phyloP scores from a whole-genome alignment of 2,888 invertebrate genomes.

The Drosophila ustulata region DNA sequence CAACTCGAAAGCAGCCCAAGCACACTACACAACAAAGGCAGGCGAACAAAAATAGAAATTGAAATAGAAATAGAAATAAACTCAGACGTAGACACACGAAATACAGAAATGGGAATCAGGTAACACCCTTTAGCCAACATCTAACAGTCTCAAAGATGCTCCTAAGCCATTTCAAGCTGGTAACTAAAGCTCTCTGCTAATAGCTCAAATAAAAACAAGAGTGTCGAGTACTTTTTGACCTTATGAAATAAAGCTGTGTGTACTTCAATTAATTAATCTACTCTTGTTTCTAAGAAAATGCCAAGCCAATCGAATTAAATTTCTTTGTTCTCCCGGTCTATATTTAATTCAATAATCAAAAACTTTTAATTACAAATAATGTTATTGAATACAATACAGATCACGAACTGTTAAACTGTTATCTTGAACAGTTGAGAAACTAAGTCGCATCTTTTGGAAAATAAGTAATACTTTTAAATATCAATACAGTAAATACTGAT shows the following conservation, averaged over 20 bases:
- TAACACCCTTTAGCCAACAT: slow-evolving; percentile 4
- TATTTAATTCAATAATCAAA: background rate
- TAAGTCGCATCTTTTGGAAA: too few relatives aligned
- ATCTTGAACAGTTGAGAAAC: too few relatives aligned
- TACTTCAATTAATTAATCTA: slow-evolving; percentile 6
- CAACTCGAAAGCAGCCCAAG: slow-evolving; percentile 45
- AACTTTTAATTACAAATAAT: background rate
- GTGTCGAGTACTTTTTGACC: background rate
- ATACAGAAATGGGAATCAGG: slow-evolving; percentile 4
- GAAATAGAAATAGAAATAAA: background rate
- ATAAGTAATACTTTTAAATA: too few relatives aligned
- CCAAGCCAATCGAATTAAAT: slow-evolving; percentile 2
- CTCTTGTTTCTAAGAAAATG: background rate
- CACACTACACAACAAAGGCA: slow-evolving; percentile 31
- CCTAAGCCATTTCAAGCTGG: slow-evolving; percentile 20
- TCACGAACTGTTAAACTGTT: too few relatives aligned
- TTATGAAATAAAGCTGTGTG: background rate
- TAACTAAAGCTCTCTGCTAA: slow-evolving; percentile 21
- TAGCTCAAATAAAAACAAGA: slow-evolving; percentile 18
- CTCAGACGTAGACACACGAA: background rate
- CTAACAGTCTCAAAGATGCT: slow-evolving; percentile 5
- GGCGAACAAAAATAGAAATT: slow-evolving; percentile 14
- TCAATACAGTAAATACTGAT: too few relatives aligned
- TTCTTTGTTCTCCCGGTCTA: background rate
- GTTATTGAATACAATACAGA: background rate